phyloP scores from a whole-genome alignment of 2,888 invertebrate species.

The Mesorhabditis sp. region DNA sequence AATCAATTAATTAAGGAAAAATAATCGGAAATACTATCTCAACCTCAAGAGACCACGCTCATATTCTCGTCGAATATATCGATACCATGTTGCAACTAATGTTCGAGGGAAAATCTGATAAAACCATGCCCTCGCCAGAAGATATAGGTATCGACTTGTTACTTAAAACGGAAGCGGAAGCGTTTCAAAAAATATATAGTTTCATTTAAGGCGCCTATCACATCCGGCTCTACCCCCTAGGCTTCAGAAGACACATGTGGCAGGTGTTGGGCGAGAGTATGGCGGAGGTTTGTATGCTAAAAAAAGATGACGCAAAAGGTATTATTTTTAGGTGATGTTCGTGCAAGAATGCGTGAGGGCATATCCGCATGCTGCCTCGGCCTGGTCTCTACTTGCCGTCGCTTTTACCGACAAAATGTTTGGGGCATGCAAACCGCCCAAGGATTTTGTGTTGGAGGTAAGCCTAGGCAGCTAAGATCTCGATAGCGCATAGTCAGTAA shows the following conservation, averaged over 20 bases:
- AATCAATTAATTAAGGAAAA: neutral
- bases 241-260: conserved; percentile 45
- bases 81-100: conserved; percentile 34
- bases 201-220: conserved; percentile 26
- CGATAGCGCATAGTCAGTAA: too few species aligned
- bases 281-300: conserved; percentile 29
- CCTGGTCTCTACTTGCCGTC: conserved; percentile 45
- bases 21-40: conserved; percentile 18
- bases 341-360: conserved; percentile 50
- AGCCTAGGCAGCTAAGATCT: too few species aligned
- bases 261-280: conserved; percentile 45
- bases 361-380: conserved; percentile 49
- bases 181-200: too few species aligned
- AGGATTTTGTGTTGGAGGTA: neutral
- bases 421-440: conserved; percentile 17
- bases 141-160: conserved; percentile 16
- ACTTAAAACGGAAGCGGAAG: neutral
- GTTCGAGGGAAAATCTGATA: conserved; percentile 24
- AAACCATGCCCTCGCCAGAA: conserved; percentile 6
- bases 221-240: conserved; percentile 35
- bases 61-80: conserved; percentile 45
- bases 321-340: conserved; percentile 38
- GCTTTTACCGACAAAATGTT: conserved; percentile 41
- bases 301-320: neutral
- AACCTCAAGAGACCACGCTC: conserved; percentile 47